Evolutionary conservation across 2,113 vertebrate genomes (phyloP), one percentile per base, ranked within the genome.

Genomic region (Zapornia atra): DNA sequence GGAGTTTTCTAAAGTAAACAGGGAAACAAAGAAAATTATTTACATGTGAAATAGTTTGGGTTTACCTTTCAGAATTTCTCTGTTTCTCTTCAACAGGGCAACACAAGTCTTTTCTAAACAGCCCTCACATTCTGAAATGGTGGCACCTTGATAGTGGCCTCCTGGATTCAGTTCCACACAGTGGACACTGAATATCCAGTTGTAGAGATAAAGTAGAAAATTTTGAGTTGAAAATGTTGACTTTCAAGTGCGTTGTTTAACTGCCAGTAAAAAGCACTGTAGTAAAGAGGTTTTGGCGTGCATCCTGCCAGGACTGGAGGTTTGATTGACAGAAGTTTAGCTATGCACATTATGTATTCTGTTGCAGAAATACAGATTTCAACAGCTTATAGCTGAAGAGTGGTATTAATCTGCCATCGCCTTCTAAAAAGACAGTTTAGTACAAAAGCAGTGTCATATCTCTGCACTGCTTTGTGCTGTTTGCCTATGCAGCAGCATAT

Each of bases 261-360:
- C 34, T 60, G 21, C 42, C 86, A 65, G 26, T 36, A 61, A 78
- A 95, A 89, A 51, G 5, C 15, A 44, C 79, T 82, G 16, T 75
- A 46, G 66, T 63, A 71, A 46, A 48, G 53, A 59, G 26, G 11
- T 78, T 73, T 96, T 93, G 44, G 15, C 76, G 42, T 77, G 68
- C 40, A 88, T 66, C 66, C 36, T 91, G 50, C 82, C 83, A 85
- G 81, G 82, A 92, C 18, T 95, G 83, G 65, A 57, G 68, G 34
- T 88, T 96, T 97, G 86, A 95, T 79, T 90, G 89, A 86, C 85
- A 77, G 13, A n/a, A 56, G 42, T 93, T 88, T 88, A 82, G 91
- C n/a, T 54, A 53, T 59, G 72, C 91, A 63, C 77, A 19, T 94
- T 84, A 65, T 53, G 53, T 90, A 88, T 95, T 94, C 71, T 89